Conservation (phyloP, 2,113 vertebrate genomes). For the Dasyprocta punctata region DNA sequence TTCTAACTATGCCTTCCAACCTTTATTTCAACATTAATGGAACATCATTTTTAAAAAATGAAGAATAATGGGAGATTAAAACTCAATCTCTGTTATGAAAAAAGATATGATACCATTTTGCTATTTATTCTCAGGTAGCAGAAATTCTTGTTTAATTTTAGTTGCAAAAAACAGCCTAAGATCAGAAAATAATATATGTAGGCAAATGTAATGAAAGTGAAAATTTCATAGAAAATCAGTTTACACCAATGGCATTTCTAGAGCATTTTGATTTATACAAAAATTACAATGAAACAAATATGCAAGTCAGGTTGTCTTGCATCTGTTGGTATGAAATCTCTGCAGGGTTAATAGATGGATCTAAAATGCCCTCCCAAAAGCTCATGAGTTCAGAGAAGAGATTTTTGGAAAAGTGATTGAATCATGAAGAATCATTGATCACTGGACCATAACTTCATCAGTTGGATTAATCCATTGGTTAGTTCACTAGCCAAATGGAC, state of each 20-base stretch:
- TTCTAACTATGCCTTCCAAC: not conserved
- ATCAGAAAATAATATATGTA: not conserved
- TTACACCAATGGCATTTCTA: not conserved
- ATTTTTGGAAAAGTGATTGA: not conserved
- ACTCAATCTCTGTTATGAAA: not conserved
- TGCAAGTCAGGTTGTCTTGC: not conserved
- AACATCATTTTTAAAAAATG: not conserved
- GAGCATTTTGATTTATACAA: not conserved
- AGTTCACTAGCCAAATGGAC: not conserved
- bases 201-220: not conserved
- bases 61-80: not conserved
- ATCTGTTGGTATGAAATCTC: not conserved
- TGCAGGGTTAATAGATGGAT: not conserved
- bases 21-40: not conserved
- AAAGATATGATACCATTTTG: not conserved
- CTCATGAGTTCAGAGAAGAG: not conserved
- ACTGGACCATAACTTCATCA: not conserved
- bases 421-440: not conserved
- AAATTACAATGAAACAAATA: not conserved
- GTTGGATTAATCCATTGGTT: not conserved
- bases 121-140: not conserved
- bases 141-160: not conserved
- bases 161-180: not conserved
- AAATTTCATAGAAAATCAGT: not conserved
- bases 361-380: not conserved